A percentile compares a stretch with the other conserved stretches of the same genome.
phyloP scores from a whole-genome alignment of 2,888 invertebrate species.

The Phania funesta region DNA sequence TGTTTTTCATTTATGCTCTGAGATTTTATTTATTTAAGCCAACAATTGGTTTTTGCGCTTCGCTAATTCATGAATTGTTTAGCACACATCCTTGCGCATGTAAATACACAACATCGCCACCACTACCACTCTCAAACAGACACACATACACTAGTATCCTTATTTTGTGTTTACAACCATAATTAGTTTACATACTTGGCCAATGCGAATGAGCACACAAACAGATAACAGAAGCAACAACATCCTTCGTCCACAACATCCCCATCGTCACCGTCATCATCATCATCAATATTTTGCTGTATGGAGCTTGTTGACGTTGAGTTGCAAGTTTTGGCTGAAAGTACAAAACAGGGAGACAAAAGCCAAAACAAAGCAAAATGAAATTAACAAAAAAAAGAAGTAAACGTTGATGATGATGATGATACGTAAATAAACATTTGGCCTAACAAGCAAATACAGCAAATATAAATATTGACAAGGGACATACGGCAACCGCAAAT shows the following conservation, averaged over 20 bases:
- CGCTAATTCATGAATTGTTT: slow-evolving; percentile 64
- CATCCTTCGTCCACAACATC: not conserved
- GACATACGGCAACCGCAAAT: slow-evolving; percentile 44
- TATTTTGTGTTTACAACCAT: slow-evolving; percentile 58
- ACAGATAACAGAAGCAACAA: slow-evolving; percentile 7
- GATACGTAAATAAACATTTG: slow-evolving; percentile 70
- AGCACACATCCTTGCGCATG: slow-evolving; percentile 11
- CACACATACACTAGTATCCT: slow-evolving; percentile 20
- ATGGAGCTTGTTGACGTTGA: slow-evolving; percentile 4
- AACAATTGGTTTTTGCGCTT: slow-evolving; percentile 69
- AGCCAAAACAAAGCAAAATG: slow-evolving; percentile 29
- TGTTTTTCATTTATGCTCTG: slow-evolving; percentile 3
- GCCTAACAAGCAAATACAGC: slow-evolving; percentile 71
- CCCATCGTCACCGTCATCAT: slow-evolving; percentile 8
- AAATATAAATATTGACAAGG: slow-evolving; percentile 69
- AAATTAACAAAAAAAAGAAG: slow-evolving; percentile 50
- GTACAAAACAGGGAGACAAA: slow-evolving; percentile 39
- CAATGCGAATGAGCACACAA: slow-evolving; percentile 40
- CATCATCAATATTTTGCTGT: slow-evolving; percentile 25
- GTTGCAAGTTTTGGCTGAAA: slow-evolving; percentile 42
- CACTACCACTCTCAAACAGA: not conserved
- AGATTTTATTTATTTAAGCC: slow-evolving; percentile 61
- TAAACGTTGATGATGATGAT: slow-evolving; percentile 32
- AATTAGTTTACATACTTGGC: slow-evolving; percentile 67
- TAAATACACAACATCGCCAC: not conserved